Conservation (phyloP, 2,113 vertebrate genomes). For the Petaurus breviceps region DNA sequence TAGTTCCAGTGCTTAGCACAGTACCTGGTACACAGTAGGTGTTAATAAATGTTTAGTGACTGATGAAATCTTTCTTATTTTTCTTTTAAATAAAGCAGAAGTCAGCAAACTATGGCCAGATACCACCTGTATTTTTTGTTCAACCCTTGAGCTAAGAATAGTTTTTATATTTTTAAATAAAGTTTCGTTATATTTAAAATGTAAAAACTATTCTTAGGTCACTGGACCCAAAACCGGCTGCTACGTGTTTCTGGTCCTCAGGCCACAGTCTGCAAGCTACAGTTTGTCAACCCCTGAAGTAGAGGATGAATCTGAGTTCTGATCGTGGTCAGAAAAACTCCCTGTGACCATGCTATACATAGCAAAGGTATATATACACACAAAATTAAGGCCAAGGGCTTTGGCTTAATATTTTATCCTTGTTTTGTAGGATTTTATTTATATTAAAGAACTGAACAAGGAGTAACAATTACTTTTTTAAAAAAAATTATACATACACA, state of each 20-base stretch:
- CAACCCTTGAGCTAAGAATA: not conserved
- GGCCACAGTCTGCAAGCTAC: not conserved
- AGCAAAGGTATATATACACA: no score
- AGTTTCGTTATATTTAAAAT: not conserved
- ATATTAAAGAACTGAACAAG: not conserved
- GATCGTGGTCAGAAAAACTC: not conserved
- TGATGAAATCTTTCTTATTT: not conserved
- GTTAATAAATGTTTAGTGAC: not conserved
- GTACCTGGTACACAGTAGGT: no score
- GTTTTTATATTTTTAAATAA: not conserved
- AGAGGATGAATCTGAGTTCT: not conserved
- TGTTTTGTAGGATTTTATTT: no score
- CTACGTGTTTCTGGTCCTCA: not conserved
- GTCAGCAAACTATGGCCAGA: not conserved
- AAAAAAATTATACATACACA: not conserved
- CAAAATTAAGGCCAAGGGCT: no score
- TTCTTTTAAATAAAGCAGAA: not conserved
- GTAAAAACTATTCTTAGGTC: not conserved
- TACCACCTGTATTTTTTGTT: not conserved
- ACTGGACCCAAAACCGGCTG: not conserved
- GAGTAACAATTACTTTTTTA: not conserved
- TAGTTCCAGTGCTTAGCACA: not conserved
- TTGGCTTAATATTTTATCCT: no score
- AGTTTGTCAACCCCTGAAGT: not conserved
- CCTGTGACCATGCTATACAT: not conserved